Base-by-base conservation (phyloP, 2,797 vertebrate genomes). In the Chlorospingus semifuscus region DNA sequence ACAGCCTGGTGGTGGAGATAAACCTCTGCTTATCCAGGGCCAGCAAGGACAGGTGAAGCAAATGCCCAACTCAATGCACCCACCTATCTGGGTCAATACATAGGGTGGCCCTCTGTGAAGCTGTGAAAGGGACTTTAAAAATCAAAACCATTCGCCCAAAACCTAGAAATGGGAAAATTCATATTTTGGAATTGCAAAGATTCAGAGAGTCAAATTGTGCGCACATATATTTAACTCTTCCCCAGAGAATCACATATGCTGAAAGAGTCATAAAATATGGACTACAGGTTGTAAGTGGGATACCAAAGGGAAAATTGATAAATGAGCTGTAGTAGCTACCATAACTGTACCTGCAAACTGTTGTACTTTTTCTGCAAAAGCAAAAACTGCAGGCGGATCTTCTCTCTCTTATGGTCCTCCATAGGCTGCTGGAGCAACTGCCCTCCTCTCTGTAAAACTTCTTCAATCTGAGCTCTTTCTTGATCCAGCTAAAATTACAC, bases 381-480 rank as follows among this genome's bases (percentile, higher is more conserved):
- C 18, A 99, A 65, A 68, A 99, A 95, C 75, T 98, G 98, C 66
- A 98, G 95, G 49, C 97, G 98, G 50, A 99, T 96, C 95, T 98
- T 98, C 93, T 99, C 99, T 94, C 97, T 98, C 85, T 97, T 98
- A 47, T 92, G 97, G 20, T 99, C 98, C 12, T 99, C 99, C 80
- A 98, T 95, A 9, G 98, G 97, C 59, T 98, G 98, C 85, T 98
- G 98, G 72, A 99, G 96, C 78, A 99, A 70, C 56, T 98, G 98
- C 47, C 99, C 99, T 70, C 99, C 99, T 97, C 97, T 98, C 95
- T 97, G 98, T n/a, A 99, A 93, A 93, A 99, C 95, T 68, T 99
- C 98, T 96, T 99, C 99, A 74, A 99, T 97, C 16, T 97, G 97
- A 83, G 98, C 98, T 97, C 98, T 98, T 93, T 99, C 98, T 95